A percentile compares a stretch with the other conserved stretches of the same genome.
phyloP scores from a whole-genome alignment of 2,113 vertebrate species.

The Callionymus lyra region DNA sequence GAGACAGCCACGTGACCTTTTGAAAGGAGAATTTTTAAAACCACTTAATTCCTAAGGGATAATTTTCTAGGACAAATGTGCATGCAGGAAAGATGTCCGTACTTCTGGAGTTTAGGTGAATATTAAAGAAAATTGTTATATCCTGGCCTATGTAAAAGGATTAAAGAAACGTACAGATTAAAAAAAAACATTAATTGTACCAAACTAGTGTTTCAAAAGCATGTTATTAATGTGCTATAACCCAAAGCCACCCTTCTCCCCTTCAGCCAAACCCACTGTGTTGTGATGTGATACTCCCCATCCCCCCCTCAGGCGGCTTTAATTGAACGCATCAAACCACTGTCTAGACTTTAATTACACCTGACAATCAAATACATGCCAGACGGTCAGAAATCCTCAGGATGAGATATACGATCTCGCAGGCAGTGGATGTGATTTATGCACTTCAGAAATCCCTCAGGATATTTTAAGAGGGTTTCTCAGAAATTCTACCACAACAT shows the following conservation, averaged over 20 bases:
- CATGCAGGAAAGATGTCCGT: no score
- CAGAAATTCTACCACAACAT: no score
- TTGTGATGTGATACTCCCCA: not conserved
- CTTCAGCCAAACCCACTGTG: not conserved
- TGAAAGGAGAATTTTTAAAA: no score
- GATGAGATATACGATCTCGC: not conserved
- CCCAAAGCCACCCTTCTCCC: not conserved
- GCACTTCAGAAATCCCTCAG: not conserved
- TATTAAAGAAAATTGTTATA: no score
- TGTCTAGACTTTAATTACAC: constrained; percentile 4
- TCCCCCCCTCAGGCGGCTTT: not conserved
- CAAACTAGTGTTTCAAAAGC: not conserved
- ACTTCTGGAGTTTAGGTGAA: no score
- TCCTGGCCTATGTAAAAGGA: no score
- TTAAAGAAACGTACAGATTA: no score
- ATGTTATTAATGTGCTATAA: not conserved
- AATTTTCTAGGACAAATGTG: no score
- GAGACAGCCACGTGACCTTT: no score
- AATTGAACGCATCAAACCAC: constrained; percentile 2
- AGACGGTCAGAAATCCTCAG: not conserved
- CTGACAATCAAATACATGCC: constrained; percentile 6
- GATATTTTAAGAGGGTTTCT: not conserved
- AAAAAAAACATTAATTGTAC: not conserved
- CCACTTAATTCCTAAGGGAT: no score
- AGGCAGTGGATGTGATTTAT: not conserved